phyloP scores from a whole-genome alignment of 2,888 invertebrate species.

The Synanthedon formicaeformis region DNA sequence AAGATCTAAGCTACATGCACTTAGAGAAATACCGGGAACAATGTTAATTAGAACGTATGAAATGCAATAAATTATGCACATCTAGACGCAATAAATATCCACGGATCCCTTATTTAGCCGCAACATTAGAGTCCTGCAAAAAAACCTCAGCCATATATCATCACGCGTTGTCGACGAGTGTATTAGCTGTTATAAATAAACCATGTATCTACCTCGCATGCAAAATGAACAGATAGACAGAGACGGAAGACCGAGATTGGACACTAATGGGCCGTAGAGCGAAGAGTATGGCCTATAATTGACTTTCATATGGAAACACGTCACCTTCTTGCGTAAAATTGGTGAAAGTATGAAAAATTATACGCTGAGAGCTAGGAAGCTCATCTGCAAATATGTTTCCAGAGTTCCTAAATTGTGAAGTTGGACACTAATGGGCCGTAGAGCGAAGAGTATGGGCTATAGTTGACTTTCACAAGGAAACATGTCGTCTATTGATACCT shows the following conservation, averaged over 20 bases:
- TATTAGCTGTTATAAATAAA: constrained; percentile 8
- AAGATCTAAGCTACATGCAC: no score
- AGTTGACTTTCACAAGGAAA: neutral
- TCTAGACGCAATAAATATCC: neutral
- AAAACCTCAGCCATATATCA: constrained; percentile 3
- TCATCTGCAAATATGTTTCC: no score
- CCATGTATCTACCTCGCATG: neutral
- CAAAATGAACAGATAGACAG: constrained; percentile 1
- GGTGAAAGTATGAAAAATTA: no score
- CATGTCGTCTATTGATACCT: no score
- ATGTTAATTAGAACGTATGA: neutral
- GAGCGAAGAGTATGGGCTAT: constrained; percentile 1
- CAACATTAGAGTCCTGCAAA: neutral
- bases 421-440: constrained; percentile 6
- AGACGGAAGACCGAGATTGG: constrained; percentile 5
- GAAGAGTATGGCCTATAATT: constrained; percentile 1
- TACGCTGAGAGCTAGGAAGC: no score
- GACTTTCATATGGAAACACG: neutral
- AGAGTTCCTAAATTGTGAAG: no score
- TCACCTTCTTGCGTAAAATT: no score
- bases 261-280: constrained; percentile 5
- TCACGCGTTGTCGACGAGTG: constrained; percentile 6
- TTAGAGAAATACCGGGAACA: constrained; percentile 1
- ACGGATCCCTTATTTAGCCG: neutral
- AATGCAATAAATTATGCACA: neutral